Base-by-base conservation (phyloP, 2,888 invertebrate species). In the Serrognathus titanus region DNA sequence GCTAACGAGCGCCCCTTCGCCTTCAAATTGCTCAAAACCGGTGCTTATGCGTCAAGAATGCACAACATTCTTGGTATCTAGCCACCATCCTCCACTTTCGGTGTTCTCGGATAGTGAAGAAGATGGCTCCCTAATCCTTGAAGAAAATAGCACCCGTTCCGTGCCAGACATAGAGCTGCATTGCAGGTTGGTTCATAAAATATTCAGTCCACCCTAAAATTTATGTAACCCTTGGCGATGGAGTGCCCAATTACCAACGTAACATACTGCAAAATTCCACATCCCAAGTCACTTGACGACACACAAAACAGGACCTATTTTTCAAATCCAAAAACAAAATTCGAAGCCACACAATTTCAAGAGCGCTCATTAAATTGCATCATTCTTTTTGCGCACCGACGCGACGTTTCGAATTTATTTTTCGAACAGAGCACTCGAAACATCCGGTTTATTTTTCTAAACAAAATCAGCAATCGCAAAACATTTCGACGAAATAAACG, bases 11-110 rank as follows among this genome's bases (percentile, higher is more conserved):
- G 76, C 77, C 61, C 78, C 80, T 51, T 74, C 75, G 53, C 79
- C 80, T 48, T 77, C 79, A 71, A 77, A 77, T 64, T 78, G 82
- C 57, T 83, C 83, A 57, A 92, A 92, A 75, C 92, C 92, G 64
- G 88, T 91, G 61, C 81, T 92, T 64, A 92, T 90, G 81, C 84
- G 92, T 64, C 92, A 92, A 79, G 92, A 92, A 79, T 89, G 92
- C 68, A 91, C 92, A 48, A 91, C 92, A 51, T 84, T 86, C 75
- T 78, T 86, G 58, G 84, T 89, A 57, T 86, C 86, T 66, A 82
- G 82, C 37, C 84, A 88, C 65, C 84, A 85, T 57, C 82, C 83
- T 59, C 85, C 88, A 71, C 81, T 92, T 61, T 90, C 90, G 43
- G 83, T 84, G 10, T 81, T 85, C 64, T 88, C 89, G 38, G 89